Evolutionary conservation across 30 jellyfish, hydroid and myxozoan genomes (phyloP).

Genomic region (Catostylus mosaicus): DNA sequence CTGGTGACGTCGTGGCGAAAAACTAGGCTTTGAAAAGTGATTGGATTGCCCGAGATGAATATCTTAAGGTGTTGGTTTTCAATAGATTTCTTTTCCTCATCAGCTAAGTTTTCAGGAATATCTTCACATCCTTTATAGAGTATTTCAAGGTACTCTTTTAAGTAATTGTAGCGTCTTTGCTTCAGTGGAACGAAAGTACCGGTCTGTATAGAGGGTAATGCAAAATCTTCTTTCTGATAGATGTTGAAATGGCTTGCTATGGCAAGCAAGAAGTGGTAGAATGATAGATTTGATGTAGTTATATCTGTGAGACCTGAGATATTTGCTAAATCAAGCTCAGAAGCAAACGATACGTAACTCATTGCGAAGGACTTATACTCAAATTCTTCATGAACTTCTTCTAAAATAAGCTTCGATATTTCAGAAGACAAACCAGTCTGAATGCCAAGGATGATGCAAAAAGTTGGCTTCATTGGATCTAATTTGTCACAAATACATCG

Average conservation of each 20-base stretch:
- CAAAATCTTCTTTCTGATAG: slow-evolving; percentile 6
- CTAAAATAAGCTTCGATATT: slow-evolving; percentile 18
- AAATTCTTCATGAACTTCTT: slow-evolving; percentile 20
- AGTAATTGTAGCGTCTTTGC: background rate
- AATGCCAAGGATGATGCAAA: slow-evolving; percentile 30
- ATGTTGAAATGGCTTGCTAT: slow-evolving; percentile 14
- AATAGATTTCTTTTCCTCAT: slow-evolving; percentile 24
- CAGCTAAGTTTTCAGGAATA: slow-evolving; percentile 34
- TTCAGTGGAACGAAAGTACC: background rate
- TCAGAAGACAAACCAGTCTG: slow-evolving; percentile 1
- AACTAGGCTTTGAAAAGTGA: slow-evolving; percentile 46
- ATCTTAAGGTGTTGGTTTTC: slow-evolving; percentile 37
- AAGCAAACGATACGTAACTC: slow-evolving; percentile 20
- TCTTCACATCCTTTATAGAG: slow-evolving; percentile 59
- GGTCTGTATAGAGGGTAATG: slow-evolving; percentile 26
- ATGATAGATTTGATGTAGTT: slow-evolving; percentile 12
- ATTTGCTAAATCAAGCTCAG: slow-evolving; percentile 34
- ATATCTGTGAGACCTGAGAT: slow-evolving; percentile 1
- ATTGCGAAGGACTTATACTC: background rate
- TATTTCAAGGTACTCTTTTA: slow-evolving; percentile 51
- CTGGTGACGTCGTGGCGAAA: slow-evolving; percentile 66
- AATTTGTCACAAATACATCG: slow-evolving; percentile 16
- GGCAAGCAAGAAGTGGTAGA: slow-evolving; percentile 11
- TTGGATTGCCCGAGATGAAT: slow-evolving; percentile 42
- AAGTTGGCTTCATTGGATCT: slow-evolving; percentile 53